Conservation (phyloP, 92 coral and sea anemone species). For the Micromussa lordhowensis region DNA sequence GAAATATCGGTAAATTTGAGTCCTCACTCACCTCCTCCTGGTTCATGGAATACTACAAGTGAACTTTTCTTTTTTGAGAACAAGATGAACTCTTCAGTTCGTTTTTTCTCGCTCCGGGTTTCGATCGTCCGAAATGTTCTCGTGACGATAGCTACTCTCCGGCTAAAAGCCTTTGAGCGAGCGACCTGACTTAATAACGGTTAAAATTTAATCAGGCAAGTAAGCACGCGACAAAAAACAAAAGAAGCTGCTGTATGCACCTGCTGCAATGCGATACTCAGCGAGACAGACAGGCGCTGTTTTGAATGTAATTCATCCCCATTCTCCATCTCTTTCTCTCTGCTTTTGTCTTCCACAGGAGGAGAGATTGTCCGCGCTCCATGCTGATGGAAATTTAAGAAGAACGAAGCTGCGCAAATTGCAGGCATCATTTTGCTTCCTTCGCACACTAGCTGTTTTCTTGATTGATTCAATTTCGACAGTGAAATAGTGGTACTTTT, state of each 20-base stretch:
- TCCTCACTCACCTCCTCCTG: background rate
- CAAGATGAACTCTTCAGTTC: background rate
- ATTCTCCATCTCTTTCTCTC: background rate
- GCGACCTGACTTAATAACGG: background rate
- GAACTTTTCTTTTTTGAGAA: constrained; percentile 3
- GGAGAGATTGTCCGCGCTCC: background rate
- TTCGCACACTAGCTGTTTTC: background rate
- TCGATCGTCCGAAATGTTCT: background rate
- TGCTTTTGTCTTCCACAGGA: background rate
- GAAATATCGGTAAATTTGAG: background rate
- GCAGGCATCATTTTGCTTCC: background rate
- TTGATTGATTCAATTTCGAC: background rate
- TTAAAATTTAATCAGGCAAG: constrained; percentile 27
- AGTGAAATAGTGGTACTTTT: constrained; percentile 1
- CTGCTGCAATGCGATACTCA: constrained; percentile 36
- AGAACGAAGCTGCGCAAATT: background rate
- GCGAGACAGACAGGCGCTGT: constrained; percentile 5
- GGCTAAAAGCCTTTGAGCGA: constrained; percentile 2
- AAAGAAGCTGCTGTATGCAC: constrained; percentile 29
- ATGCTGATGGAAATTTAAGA: background rate
- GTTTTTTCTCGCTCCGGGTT: background rate
- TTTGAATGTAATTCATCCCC: constrained; percentile 18
- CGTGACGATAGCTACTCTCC: background rate
- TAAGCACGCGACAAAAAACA: constrained; percentile 30
- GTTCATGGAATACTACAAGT: no score